Evolutionary conservation across 53 echinoderm and acorn worm species (phyloP), one percentile per base, ranked within the genome.

Genomic region (Holothuria leucospilota): DNA sequence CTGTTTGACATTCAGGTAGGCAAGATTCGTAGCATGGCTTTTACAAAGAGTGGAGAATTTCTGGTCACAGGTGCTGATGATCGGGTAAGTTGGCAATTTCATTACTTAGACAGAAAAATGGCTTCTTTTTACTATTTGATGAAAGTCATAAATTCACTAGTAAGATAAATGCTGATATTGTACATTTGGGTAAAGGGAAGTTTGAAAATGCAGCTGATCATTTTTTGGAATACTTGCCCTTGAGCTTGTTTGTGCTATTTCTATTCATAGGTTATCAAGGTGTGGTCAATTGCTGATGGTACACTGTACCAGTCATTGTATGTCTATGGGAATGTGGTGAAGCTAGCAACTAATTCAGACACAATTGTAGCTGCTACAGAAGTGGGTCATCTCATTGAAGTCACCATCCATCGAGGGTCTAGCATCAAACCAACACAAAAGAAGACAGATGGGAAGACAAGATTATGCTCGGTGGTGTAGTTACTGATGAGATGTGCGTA

Each of bases 51-150:
- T 84, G 87, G 87, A 53, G 63, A 85, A 39, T 94, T 89, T 75
- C 87, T 96, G 9, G 82, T 85, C 20, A 93, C 92, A 40, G 94
- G 91, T 41, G 88, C 91, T 20, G 67, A 69, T 82, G 92, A 93
- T 77, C 91, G 84, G 93, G 96, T 96, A 69, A 82, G 88, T 63
- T 51, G 49, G 13, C 14, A 39, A 20, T 34, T 83, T 30, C 34
- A 4, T 51, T 51, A 0, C 46, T 11, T 9, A 46, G 40, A 5
- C 7, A 40, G 8, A 46, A 9, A 46, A 11, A 46, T 46, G 3
- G 34, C 34, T 3, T 34, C 34, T 3, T 34, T 34, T 34, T 34
- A 34, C 34, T 34, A 2, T 3, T 34, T 34, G 34, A 34, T 34
- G 6, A 46, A 46, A 46, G 6, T 46, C 46, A 4, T 2, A 18